These are phyloP conservation scores for Pseudomugil tenellus DNA, from an alignment of 2,797 vertebrate species.

Conservation along the genomic window DNA sequence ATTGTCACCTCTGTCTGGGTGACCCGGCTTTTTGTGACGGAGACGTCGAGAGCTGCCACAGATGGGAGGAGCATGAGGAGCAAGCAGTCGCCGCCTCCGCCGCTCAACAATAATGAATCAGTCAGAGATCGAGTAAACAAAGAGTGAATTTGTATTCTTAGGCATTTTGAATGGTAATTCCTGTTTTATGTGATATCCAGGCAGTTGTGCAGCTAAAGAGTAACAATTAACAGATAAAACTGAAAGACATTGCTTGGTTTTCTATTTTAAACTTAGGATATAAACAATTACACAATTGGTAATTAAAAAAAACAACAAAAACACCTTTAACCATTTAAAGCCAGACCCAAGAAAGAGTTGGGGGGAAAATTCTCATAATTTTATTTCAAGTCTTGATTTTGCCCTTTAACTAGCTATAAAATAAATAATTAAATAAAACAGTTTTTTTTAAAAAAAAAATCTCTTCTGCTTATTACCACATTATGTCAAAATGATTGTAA, in stretches of 20 bases:
- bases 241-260: slow-evolving; percentile 54
- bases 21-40: slow-evolving; percentile 80
- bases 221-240: slow-evolving; percentile 46
- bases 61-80: slow-evolving; percentile 79
- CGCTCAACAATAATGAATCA: slow-evolving; percentile 81
- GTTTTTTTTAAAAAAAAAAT: too few relatives aligned
- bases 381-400: too few relatives aligned
- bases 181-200: slow-evolving; percentile 57
- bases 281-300: not conserved
- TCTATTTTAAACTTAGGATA: slow-evolving; percentile 5
- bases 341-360: too few relatives aligned
- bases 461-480: too few relatives aligned
- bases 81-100: slow-evolving; percentile 79
- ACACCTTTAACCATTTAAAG: too few relatives aligned
- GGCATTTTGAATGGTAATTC: slow-evolving; percentile 31
- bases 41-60: slow-evolving; percentile 80
- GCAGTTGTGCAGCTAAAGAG: slow-evolving; percentile 63
- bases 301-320: too few relatives aligned
- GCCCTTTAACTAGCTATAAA: too few relatives aligned
- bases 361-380: too few relatives aligned
- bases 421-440: too few relatives aligned
- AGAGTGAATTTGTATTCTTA: slow-evolving; percentile 49
- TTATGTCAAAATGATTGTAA: too few relatives aligned
- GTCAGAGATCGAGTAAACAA: slow-evolving; percentile 69
- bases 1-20: slow-evolving; percentile 84